Evolutionary conservation across 2,888 invertebrate species (phyloP), one percentile per base, ranked within the genome.

Genomic region (Latrodectus hesperus): DNA sequence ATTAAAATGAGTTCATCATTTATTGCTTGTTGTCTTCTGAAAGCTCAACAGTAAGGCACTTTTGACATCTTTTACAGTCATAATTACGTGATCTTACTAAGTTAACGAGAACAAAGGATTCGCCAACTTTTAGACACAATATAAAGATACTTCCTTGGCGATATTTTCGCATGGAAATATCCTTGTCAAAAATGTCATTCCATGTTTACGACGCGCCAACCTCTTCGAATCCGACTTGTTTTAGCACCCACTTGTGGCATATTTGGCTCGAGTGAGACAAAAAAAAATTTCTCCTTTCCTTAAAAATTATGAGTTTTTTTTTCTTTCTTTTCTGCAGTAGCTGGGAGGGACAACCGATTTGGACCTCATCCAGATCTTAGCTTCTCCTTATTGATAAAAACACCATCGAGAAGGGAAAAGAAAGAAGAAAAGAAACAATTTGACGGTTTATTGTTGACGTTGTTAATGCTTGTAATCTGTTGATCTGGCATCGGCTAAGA

Each of bases 401-500:
- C 26, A 60, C 60, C n/a, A 60, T 60, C n/a, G 60, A n/a, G 55
- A 55, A 14, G 11, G 12, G 55, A 5, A 6, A 60, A 60, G 0
- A 60, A 60, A 60, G 9, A 16, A n/a, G n/a, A 60, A 68, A 22
- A 68, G 26, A 68, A 68, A 26, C 26, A 26, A 26, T 26, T 68
- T 68, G 17, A 68, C 26, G 26, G 26, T 68, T 11, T 16, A n/a
- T 38, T 16, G 11, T 68, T 49, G 68, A n/a, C 16, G 52, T 72
- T 80, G 75, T 65, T 76, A 71, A 71, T 65, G 64, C 22, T 38
- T 49, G 64, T 76, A 71, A 84, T 84, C 84, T 84, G 84, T 84
- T 84, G 76, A 83, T 83, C 83, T 76, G 76, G 67, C 75, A 70
- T 53, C 17, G 52, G 14, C 60, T 74, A 26, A 72, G 80, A 80